A percentile compares a stretch with the other conserved stretches of the same genome.
phyloP scores from a whole-genome alignment of 1,140 invertebrate genomes.

The Druon quercuslanigerum region DNA sequence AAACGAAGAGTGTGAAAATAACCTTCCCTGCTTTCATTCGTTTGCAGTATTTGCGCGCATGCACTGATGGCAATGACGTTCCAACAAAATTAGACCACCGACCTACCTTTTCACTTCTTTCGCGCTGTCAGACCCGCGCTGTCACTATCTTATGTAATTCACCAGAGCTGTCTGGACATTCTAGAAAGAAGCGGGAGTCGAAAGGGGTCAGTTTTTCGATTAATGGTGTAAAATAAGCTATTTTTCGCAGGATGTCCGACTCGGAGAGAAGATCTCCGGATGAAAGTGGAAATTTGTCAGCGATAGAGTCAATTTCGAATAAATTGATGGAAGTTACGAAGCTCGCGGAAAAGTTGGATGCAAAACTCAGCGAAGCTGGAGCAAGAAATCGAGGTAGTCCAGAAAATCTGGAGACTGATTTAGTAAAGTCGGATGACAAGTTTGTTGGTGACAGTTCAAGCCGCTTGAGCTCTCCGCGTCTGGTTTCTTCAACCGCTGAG shows the following conservation, averaged over 20 bases:
- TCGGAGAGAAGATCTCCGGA: conserved; percentile 47
- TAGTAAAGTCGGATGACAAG: conserved; percentile 47
- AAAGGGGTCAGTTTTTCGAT: conserved; percentile 26
- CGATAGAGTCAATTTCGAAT: conserved; percentile 81
- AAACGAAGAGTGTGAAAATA: conserved; percentile 30
- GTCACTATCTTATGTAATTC: conserved; percentile 57
- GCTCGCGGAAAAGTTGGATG: conserved; percentile 81
- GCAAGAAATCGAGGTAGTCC: conserved; percentile 57
- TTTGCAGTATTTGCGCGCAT: conserved; percentile 37
- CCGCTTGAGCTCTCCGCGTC: not conserved
- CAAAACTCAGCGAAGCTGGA: conserved; percentile 75
- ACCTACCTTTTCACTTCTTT: conserved; percentile 55
- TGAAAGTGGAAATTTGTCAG: conserved; percentile 77
- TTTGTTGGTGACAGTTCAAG: not conserved
- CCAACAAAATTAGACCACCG: conserved; percentile 68
- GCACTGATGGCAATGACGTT: conserved; percentile 38
- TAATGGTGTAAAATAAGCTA: not conserved
- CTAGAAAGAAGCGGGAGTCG: not conserved
- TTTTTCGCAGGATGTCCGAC: conserved; percentile 66
- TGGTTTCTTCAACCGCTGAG: not conserved
- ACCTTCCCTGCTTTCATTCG: conserved; percentile 18
- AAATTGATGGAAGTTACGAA: conserved; percentile 80
- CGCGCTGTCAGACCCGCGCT: conserved; percentile 45
- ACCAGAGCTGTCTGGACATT: conserved; percentile 38
- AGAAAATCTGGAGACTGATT: conserved; percentile 44